phyloP scores from a whole-genome alignment of 2,113 vertebrate genomes.

The Clarias magur region DNA sequence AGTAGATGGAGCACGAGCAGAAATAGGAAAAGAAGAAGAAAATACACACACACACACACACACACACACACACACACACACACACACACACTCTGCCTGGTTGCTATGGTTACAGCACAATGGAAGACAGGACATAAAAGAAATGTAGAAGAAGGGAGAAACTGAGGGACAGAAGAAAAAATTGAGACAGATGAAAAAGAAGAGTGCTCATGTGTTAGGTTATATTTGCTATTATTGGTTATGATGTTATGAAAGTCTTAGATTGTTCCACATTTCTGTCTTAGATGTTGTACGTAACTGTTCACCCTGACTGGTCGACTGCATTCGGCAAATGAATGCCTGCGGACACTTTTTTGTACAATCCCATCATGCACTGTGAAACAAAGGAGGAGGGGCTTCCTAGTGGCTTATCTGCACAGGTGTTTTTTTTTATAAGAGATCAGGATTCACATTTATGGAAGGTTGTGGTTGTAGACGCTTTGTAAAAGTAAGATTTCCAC shows the following conservation, averaged over 20 bases:
- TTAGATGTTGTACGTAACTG: background rate
- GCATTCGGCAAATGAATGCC: background rate
- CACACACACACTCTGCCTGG: constrained; percentile 60
- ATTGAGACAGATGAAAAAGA: background rate
- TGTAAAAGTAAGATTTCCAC: background rate
- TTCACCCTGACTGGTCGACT: background rate
- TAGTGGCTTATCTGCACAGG: background rate
- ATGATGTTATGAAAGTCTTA: background rate
- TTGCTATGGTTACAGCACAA: constrained; percentile 80
- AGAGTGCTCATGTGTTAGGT: background rate
- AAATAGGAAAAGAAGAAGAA: constrained; percentile 51
- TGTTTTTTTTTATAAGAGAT: background rate
- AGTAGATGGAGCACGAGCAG: constrained; percentile 68
- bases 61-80: constrained; percentile 30
- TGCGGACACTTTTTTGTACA: background rate
- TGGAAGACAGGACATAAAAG: constrained; percentile 77
- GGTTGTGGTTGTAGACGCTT: background rate
- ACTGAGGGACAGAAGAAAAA: constrained; percentile 10
- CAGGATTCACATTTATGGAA: background rate
- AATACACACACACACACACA: background rate
- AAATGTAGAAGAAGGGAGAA: constrained; percentile 62
- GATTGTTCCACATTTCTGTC: background rate
- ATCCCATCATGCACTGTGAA: background rate
- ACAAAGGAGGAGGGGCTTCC: background rate
- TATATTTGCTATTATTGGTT: background rate